phyloP scores from a whole-genome alignment of 2,113 vertebrate genomes.

The Gasterosteus aculeatus region DNA sequence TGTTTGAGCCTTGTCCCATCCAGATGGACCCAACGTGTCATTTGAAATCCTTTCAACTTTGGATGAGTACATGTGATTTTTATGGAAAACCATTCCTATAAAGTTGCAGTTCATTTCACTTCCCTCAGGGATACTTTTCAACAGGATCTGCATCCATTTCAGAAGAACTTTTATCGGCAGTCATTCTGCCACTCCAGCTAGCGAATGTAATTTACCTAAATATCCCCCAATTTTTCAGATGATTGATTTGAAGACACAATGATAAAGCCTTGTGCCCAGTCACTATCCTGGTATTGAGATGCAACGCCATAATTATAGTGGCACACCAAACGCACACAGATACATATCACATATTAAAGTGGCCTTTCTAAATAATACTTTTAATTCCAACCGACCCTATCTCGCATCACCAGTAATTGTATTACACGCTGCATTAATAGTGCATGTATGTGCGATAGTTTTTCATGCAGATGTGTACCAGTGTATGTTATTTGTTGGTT shows the following conservation, averaged over 20 bases:
- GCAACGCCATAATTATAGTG: not conserved
- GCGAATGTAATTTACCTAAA: not conserved
- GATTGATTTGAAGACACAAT: not conserved
- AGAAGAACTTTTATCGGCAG: not conserved
- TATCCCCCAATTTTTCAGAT: not conserved
- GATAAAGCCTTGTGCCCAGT: not conserved
- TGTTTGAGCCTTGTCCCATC: not conserved
- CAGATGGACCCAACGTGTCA: not conserved
- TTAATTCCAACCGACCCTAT: not conserved
- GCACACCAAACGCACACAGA: not conserved
- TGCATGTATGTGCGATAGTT: not conserved
- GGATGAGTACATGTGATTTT: not conserved
- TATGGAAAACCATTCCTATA: not conserved
- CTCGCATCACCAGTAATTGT: not conserved
- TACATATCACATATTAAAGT: not conserved
- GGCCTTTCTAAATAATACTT: not conserved
- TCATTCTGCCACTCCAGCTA: not conserved
- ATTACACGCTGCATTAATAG: not conserved
- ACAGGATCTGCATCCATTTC: not conserved
- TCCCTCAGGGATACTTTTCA: not conserved
- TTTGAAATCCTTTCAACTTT: not conserved
- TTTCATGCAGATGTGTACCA: conserved; percentile 31
- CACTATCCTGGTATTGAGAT: not conserved
- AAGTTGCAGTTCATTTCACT: not conserved
- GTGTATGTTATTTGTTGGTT: conserved; percentile 61